phyloP scores from a whole-genome alignment of 2,888 invertebrate genomes.

The Plebejus anna region DNA sequence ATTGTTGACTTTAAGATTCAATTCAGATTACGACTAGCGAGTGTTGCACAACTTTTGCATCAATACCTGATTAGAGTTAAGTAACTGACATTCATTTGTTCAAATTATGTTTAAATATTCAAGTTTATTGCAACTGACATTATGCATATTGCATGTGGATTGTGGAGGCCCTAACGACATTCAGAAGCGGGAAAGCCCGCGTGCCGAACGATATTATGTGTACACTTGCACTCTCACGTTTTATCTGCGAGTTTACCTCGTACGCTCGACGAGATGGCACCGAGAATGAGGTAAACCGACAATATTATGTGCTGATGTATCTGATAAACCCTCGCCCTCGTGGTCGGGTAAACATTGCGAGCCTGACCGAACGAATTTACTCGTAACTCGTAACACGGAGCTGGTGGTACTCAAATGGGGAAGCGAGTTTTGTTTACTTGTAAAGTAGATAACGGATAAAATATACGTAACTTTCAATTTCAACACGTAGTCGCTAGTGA shows the following conservation, averaged over 20 bases:
- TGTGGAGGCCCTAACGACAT: background rate
- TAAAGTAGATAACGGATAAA: background rate
- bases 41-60: background rate
- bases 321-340: background rate
- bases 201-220: background rate
- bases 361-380: background rate
- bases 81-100: background rate
- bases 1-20: background rate
- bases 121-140: background rate
- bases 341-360: background rate
- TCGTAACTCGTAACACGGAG: too few relatives aligned
- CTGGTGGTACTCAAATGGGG: too few relatives aligned
- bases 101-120: background rate
- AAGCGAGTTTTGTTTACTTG: background rate
- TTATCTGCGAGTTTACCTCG: background rate
- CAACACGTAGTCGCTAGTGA: background rate
- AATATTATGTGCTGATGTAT: background rate
- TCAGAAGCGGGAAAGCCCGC: background rate
- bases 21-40: background rate
- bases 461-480: background rate
- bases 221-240: background rate
- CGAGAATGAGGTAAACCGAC: background rate
- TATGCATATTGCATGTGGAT: background rate
- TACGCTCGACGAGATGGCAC: background rate
- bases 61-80: background rate